Evolutionary conservation across 2,797 vertebrate genomes (phyloP).

Genomic region (Lindbergichthys nudifrons): DNA sequence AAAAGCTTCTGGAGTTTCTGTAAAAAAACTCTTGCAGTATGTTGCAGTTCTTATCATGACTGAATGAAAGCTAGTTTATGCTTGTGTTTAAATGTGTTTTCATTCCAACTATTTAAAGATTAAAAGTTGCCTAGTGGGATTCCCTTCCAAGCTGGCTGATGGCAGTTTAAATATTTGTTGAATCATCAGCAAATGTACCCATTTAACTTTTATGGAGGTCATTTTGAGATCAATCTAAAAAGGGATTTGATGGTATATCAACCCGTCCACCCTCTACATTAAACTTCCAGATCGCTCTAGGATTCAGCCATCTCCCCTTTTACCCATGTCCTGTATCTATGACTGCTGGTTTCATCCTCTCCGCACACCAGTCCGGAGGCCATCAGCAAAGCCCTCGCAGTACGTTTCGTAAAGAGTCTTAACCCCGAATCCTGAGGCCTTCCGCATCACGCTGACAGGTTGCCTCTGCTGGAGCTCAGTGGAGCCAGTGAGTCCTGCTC

Average conservation of each 20-base stretch:
- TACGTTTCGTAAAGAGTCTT: neutral
- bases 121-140: constrained; percentile 15
- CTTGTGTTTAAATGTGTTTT: constrained; percentile 4
- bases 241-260: constrained; percentile 6
- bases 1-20: neutral
- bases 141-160: constrained; percentile 1
- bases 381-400: constrained; percentile 18
- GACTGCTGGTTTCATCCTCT: constrained; percentile 10
- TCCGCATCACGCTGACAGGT: constrained; percentile 44
- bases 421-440: constrained; percentile 20
- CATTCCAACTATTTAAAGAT: constrained; percentile 22
- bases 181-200: constrained; percentile 23
- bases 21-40: too few species aligned
- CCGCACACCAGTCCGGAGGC: constrained; percentile 19
- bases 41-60: neutral
- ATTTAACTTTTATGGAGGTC: constrained; percentile 29
- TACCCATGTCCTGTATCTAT: neutral
- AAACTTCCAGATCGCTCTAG: neutral
- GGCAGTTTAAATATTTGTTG: constrained; percentile 37
- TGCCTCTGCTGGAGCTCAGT: constrained; percentile 55
- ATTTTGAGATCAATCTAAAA: constrained; percentile 30
- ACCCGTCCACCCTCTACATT: neutral
- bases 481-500: constrained; percentile 69
- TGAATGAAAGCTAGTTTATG: constrained; percentile 1
- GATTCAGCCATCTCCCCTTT: constrained; percentile 13